phyloP scores from a whole-genome alignment of 2,113 vertebrate species.

The Silurus glanis region DNA sequence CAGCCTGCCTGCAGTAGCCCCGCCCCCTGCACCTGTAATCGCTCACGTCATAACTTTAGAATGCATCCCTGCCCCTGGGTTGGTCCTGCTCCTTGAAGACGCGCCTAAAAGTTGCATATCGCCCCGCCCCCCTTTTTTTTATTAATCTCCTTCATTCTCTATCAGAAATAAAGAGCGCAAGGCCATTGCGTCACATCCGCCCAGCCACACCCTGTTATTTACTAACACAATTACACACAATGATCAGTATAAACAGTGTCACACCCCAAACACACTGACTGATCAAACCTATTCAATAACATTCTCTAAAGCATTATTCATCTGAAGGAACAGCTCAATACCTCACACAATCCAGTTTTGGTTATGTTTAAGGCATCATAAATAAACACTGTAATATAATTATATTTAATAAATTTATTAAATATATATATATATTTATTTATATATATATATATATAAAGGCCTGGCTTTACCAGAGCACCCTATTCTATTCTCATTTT shows the following conservation, averaged over 20 bases:
- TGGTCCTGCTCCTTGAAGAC: constrained; percentile 30
- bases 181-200: constrained; percentile 63
- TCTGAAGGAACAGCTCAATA: not conserved
- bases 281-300: not conserved
- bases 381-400: not conserved
- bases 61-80: constrained; percentile 51
- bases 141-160: constrained; percentile 57
- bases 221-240: not conserved
- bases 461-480: not conserved
- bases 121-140: constrained; percentile 26
- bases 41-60: constrained; percentile 50
- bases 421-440: no score
- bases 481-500: not conserved
- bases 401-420: no score
- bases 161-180: constrained; percentile 59
- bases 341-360: not conserved
- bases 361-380: not conserved
- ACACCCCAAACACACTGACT: no score
- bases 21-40: constrained; percentile 65
- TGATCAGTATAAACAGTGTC: not conserved
- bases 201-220: constrained; percentile 38
- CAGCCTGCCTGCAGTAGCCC: constrained; percentile 42
- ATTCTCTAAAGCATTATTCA: not conserved
- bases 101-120: constrained; percentile 43
- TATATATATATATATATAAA: not conserved